Base-by-base conservation (phyloP, 2,113 vertebrate species). In the Menura novaehollandiae region DNA sequence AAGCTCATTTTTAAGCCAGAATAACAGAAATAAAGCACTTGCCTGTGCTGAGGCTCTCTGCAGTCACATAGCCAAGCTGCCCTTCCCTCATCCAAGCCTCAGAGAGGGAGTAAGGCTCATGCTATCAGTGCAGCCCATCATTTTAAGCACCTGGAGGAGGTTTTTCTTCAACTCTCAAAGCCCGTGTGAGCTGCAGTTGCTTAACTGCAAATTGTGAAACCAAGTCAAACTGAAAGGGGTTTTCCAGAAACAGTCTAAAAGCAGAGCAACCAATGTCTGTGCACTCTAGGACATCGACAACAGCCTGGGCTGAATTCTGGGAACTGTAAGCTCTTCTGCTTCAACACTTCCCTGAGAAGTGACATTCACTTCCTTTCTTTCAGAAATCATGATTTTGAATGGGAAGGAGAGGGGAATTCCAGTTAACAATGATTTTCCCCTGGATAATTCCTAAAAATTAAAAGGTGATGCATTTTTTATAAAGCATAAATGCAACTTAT, bases 301-400 rank as follows among this genome's bases (percentile, higher is more conserved):
- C 21, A 9, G 20, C 2, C 52, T 18, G 30, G n/a, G 41, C 51
- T 75, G 5, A n/a, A 21, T 75, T 78, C 85, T 84, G 56, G 43
- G 66, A 92, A 81, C 79, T 43, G 24, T 4, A 10, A 88, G 60
- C 49, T 86, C 74, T 93, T 94, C 92, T 74, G 86, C 88, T 91
- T 46, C 22, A 84, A 51, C 58, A 69, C 35, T 96, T 88, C 87
- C 85, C 91, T 7, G 5, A 89, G 93, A 81, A 95, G 84, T 46
- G 66, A 93, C 49, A 76, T 52, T 78, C 56, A 68, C 71, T 97
- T 96, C 93, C 97, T 52, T 80, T 67, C 75, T 88, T 73, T 51
- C 37, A 30, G 49, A 94, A 79, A 35, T 28, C 7, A 9, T 23
- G 7, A 52, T 35, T 74, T 53, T 51, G 47, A 33, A 72, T 28